Evolutionary conservation across 92 coral and sea anemone genomes (phyloP), one percentile per base, ranked within the genome.

Genomic region (Palythoa heliodiscus): DNA sequence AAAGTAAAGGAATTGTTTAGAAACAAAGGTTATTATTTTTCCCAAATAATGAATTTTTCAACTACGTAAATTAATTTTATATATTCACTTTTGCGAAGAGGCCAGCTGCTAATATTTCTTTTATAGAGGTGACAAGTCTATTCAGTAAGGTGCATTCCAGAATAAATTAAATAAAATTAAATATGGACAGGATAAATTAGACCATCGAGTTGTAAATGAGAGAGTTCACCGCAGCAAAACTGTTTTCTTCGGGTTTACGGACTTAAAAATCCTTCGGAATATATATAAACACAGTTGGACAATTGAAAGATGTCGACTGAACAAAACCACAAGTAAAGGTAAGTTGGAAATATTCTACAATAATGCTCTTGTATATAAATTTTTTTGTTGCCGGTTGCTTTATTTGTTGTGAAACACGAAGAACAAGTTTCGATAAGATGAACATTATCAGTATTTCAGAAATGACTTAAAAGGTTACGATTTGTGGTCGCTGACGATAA

Each of bases 61-160:
- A 75, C 6, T 35, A 23, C 52, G 64, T 5, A 75, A 75, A 75
- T 75, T 52, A 53, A 1, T 29, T 29, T 29, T 29, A 0, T 29
- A 29, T 52, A 52, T 75, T 74, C 64, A 66, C n/a, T 38, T 11
- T 37, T 71, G 12, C 52, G 40, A 19, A 7, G 55, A 43, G 6
- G 73, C 73, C 73, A 37, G 60, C 39, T 38, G 73, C 64, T 40
- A 61, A 3, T 79, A 73, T 79, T 79, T 79, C 40, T 63, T 64
- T 43, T 61, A 4, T 75, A 19, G 38, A 76, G 69, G 68, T 11
- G 23, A 37, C 5, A 76, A 24, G 47, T 25, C 17, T 11, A 58
- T n/a, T 79, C 19, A 40, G 16, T 68, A 72, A 79, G 84, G 84
- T 79, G 84, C 84, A 79, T 79, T 79, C 84, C 84, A 19, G 84